Evolutionary conservation across 2,888 invertebrate species (phyloP).

Genomic region (Rugalucina vietnamica): DNA sequence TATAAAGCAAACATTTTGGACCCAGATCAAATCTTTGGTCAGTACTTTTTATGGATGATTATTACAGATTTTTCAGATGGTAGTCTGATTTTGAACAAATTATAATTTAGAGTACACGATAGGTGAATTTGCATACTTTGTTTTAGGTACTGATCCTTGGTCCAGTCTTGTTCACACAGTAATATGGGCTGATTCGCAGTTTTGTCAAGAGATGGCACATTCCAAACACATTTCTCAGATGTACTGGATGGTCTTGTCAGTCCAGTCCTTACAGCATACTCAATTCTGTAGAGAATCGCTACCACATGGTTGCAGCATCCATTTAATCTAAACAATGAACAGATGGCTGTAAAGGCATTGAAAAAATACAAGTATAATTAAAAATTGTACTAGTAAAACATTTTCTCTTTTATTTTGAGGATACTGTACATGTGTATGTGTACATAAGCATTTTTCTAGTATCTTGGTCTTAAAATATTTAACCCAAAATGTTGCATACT

Average conservation of each 20-base stretch:
- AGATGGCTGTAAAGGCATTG: too few species aligned
- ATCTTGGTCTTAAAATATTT: too few species aligned
- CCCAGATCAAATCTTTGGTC: too few species aligned
- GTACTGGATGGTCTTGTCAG: not conserved
- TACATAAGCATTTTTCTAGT: too few species aligned
- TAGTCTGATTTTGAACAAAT: not conserved
- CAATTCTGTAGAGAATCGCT: not conserved
- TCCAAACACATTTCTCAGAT: slow-evolving; percentile 10
- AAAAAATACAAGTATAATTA: too few species aligned
- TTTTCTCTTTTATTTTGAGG: too few species aligned
- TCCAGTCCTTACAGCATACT: slow-evolving; percentile 16
- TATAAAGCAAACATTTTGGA: too few species aligned
- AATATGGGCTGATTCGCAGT: not conserved
- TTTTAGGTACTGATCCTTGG: slow-evolving; percentile 13
- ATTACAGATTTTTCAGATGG: not conserved
- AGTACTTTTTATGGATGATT: too few species aligned
- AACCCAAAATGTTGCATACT: too few species aligned
- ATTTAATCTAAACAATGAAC: slow-evolving; percentile 22
- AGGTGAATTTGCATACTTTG: not conserved
- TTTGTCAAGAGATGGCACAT: slow-evolving; percentile 1
- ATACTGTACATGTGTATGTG: too few species aligned
- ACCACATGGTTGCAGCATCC: slow-evolving; percentile 19
- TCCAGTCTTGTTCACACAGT: slow-evolving; percentile 7
- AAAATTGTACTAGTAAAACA: too few species aligned
- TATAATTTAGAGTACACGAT: not conserved